These are phyloP conservation scores for Desoria tigrina DNA, from an alignment of 2,888 invertebrate genomes.

Conservation along the genomic window DNA sequence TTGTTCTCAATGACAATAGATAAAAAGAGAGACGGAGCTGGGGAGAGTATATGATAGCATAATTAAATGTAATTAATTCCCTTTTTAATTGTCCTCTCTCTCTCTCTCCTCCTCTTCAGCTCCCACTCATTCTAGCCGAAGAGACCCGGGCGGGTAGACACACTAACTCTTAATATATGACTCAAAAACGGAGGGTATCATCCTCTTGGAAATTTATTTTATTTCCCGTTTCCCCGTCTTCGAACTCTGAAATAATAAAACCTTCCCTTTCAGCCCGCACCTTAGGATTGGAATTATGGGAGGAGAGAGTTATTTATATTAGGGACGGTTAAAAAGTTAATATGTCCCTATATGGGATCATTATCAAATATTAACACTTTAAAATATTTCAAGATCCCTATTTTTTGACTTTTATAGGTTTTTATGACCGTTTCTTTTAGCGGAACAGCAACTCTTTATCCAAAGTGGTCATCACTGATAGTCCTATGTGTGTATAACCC, in stretches of 20 bases:
- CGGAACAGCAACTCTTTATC: no score
- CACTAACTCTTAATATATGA: slow-evolving; percentile 37
- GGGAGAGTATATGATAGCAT: slow-evolving; percentile 51
- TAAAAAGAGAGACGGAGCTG: slow-evolving; percentile 39
- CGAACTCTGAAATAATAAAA: not conserved
- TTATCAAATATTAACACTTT: no score
- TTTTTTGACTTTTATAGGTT: no score
- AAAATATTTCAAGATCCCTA: no score
- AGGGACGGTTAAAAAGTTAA: no score
- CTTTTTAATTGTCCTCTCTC: slow-evolving; percentile 52
- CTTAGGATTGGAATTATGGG: no score
- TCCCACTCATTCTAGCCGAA: slow-evolving; percentile 40
- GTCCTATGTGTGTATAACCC: no score
- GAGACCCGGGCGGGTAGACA: slow-evolving; percentile 20
- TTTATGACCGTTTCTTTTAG: no score
- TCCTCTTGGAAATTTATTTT: slow-evolving; percentile 36
- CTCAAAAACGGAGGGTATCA: slow-evolving; percentile 30
- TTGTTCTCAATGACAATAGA: slow-evolving; percentile 47
- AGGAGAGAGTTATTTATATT: no score
- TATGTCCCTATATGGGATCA: no score
- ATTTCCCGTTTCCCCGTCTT: slow-evolving; percentile 26
- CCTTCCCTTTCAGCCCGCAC: not conserved
- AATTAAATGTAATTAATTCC: slow-evolving; percentile 54
- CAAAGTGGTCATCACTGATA: no score
- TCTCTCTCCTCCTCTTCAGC: slow-evolving; percentile 33